Evolutionary conservation across 2,888 invertebrate genomes (phyloP).

Genomic region (Dryadula phaetusa): DNA sequence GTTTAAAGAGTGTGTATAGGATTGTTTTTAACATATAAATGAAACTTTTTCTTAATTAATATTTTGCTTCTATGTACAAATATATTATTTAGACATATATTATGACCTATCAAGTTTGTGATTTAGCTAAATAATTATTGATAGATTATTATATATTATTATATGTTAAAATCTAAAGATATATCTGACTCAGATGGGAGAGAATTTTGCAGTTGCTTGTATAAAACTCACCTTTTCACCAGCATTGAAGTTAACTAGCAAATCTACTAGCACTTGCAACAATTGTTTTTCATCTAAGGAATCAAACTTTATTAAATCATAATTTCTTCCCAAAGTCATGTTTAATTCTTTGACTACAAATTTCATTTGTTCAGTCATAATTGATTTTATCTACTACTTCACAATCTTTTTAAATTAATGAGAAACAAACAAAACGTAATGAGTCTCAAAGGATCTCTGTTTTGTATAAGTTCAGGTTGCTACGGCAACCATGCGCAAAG

Average conservation of each 20-base stretch:
- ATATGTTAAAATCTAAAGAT: too few relatives aligned
- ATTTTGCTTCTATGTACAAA: too few relatives aligned
- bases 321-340: constrained; percentile 87
- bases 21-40: too few relatives aligned
- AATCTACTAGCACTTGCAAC: constrained; percentile 90
- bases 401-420: not conserved
- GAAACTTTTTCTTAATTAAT: too few relatives aligned
- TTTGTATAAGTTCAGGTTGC: constrained; percentile 11
- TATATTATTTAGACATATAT: too few relatives aligned
- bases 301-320: constrained; percentile 94
- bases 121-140: too few relatives aligned
- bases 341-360: constrained; percentile 90
- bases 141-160: too few relatives aligned
- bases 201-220: too few relatives aligned
- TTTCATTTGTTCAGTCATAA: constrained; percentile 88
- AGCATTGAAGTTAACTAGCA: constrained; percentile 89
- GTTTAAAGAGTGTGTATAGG: too few relatives aligned
- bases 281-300: constrained; percentile 89
- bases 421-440: not conserved
- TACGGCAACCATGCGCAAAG: not conserved
- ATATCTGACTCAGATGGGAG: too few relatives aligned
- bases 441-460: not conserved
- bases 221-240: constrained; percentile 81
- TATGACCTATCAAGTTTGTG: too few relatives aligned
- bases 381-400: constrained; percentile 18